Base-by-base conservation (phyloP, 2,888 invertebrate genomes). In the Hydropsyche betteni region DNA sequence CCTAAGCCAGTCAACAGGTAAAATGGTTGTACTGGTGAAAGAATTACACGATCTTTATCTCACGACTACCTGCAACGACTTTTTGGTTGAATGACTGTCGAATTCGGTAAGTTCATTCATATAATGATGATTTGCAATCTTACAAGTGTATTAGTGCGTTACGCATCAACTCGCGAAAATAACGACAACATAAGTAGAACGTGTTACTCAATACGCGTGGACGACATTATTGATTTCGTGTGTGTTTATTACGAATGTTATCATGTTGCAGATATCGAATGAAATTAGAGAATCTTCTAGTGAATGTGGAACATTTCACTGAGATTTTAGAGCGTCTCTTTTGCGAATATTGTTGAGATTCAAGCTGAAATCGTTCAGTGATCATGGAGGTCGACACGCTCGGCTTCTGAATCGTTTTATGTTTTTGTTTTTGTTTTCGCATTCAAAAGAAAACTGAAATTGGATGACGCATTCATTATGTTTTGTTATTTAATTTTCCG, bases 321-420 rank as follows among this genome's bases (percentile, higher is more conserved):
- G 58, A 64, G 34, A 36, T 64, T 64, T 64, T 36, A 36, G 36
- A 64, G 34, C 16, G 51, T 36, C 68, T 38, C 24, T 44, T 44
- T 6, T 44, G 44, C 10, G 44, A 2, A 69, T 69, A 14, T 51
- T 50, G 14, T 70, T n/a, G 70, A 0, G 33, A 70, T 53, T 33
- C 7, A 70, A 70, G 70, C 14, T 52, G 70, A 70, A n/a, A 51
- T 34, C 53, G 52, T 36, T 70, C 52, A 52, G 16, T 70, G 69
- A 50, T 69, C 33, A 70, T 70, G 70, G 70, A 70, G 70, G 70
- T 52, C 70, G 53, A 51, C 14, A 69, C 70, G 53, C 53, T 70
- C 33, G 38, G 24, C 51, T 69, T 44, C 44, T 1, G 50, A n/a
- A 69, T 24, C 8, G 16, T 69, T 50, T 44, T 12, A 3, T 36